phyloP scores from a whole-genome alignment of 2,113 vertebrate genomes.

The Xenopus borealis region DNA sequence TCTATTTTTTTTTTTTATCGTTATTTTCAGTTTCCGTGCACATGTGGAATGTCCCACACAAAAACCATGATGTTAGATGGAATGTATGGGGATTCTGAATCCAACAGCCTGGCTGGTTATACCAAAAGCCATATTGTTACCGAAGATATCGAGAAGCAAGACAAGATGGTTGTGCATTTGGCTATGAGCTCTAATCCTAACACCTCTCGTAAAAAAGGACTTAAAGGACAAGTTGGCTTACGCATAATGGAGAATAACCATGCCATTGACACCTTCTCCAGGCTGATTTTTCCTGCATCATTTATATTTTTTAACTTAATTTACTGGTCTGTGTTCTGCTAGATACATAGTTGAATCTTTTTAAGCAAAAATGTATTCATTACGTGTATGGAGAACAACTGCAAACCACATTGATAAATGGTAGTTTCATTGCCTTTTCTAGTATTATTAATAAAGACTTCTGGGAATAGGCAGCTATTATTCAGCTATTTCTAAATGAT shows the following conservation, averaged over 20 bases:
- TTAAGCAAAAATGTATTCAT: too few species aligned
- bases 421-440: not conserved
- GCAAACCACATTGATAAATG: fast-evolving
- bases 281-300: conserved; percentile 88
- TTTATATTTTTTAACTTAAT: conserved; percentile 95
- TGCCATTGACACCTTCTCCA: conserved; percentile 89
- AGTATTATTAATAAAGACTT: too few species aligned
- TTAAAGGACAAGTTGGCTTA: conserved; percentile 69
- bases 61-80: conserved; percentile 86
- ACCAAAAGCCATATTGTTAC: conserved; percentile 70
- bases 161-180: conserved; percentile 81
- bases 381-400: not conserved
- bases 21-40: conserved; percentile 66
- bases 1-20: conserved; percentile 51
- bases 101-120: conserved; percentile 84
- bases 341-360: conserved; percentile 31
- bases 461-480: too few species aligned
- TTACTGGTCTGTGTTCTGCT: conserved; percentile 95
- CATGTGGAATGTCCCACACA: conserved; percentile 76
- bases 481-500: too few species aligned
- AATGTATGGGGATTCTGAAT: conserved; percentile 80
- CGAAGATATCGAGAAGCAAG: conserved; percentile 80
- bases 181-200: conserved; percentile 66
- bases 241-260: conserved; percentile 87
- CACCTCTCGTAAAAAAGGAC: conserved; percentile 74